Evolutionary conservation across 2,113 vertebrate genomes (phyloP), one percentile per base, ranked within the genome.

Genomic region (Petrocephalus zakoni): DNA sequence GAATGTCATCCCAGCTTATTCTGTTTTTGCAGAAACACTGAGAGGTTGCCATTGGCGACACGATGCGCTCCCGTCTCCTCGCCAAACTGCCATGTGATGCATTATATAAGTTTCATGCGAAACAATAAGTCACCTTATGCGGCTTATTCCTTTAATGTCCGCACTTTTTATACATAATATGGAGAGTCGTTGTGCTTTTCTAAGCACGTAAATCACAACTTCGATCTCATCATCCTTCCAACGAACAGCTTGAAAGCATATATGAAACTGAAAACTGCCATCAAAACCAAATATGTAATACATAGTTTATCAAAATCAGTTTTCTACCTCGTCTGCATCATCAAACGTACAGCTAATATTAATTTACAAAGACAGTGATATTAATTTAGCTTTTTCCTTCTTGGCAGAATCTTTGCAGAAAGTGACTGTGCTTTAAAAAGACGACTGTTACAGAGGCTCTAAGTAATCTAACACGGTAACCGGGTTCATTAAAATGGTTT

Each of bases 31-130:
- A 90, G 89, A 90, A 90, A 89, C 83, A 88, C 61, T 87, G 68
- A 87, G 53, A 88, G 87, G 92, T 93, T 93, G 92, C 91, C 86
- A 91, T 47, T 90, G 88, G 92, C 92, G 89, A 93, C 92, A 68
- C 53, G 87, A 86, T 78, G 89, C 89, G 87, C 75, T n/a, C 88
- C 53, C 58, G 87, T 87, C 82, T 68, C 51, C 83, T 61, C 87
- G 75, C 22, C 7, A 85, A 58, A 51, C 34, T 82, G 82, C 34
- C 81, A 86, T 82, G 51, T 85, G 83, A 85, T 53, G 13, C 49
- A 83, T 46, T 83, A 68, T 29, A n/a, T 25, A 68, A 68, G 61
- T 68, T 68, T 68, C 61, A 13, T 13, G 29, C 25, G 61, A 68
- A 68, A 68, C 61, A 68, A 42, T 34, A 78, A 19, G 17, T 78